Evolutionary conservation across 1,140 invertebrate genomes (phyloP), one percentile per base, ranked within the genome.

Genomic region (Drosophila truncata): DNA sequence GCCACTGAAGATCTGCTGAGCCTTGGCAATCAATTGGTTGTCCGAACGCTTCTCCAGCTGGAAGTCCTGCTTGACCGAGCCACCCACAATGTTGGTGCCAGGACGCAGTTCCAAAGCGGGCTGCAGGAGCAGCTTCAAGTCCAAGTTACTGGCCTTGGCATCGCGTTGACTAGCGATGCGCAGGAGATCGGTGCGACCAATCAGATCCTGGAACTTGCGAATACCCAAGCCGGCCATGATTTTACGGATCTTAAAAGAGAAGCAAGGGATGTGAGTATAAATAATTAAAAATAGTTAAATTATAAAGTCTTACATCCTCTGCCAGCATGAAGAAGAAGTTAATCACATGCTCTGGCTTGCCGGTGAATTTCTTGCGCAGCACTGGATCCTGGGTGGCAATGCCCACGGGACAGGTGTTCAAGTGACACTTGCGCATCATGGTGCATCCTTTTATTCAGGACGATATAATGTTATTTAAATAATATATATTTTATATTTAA

Each of bases 351-450:
- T 99, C 99, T 0, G 99, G 98, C 91, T 99, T 98, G 31, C 99
- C 99, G 25, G 96, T 97, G 94, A 99, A 99, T 93, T 99, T 99
- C 91, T 98, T 98, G 25, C 99, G 94, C 20, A 99, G 93, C 16
- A 96, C 94, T 0, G 99, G 99, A 95, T 99, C 99, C 94, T 99
- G 98, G 1, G 99, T 99, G 3, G 99, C 99, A 86, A 99, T 97
- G 70, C 99, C 99, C 58, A 99, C 99, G 0, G 99, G 99, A 91
- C 99, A 99, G 27, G 99, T 99, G 93, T 99, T 99, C 63, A 99
- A 94, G 93, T 99, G 99, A 93, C 99, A 99, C 93, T 99, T 99
- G 57, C 99, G 94, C 99, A 99, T 99, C 99, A 99, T 99, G 9
- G 98, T 99, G 92, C 99, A 99, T 11, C 99, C 94, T 95, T 60